phyloP scores from a whole-genome alignment of 2,888 invertebrate species.

The Bellardia pandia region DNA sequence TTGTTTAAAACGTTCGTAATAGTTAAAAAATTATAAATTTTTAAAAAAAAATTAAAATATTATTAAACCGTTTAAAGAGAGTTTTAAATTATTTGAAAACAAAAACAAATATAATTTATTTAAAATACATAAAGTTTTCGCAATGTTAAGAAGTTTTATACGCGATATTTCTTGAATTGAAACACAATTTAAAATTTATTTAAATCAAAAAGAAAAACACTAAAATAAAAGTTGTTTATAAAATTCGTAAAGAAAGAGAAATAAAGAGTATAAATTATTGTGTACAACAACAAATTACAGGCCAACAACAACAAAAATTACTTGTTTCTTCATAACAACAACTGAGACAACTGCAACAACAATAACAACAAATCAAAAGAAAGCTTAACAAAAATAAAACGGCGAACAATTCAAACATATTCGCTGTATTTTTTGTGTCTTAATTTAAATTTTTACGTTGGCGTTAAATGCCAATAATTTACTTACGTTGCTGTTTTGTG shows the following conservation, averaged over 20 bases:
- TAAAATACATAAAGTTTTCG: no score
- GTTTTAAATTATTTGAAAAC: not conserved
- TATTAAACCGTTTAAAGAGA: not conserved
- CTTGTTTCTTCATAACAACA: conserved; percentile 55
- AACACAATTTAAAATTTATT: no score
- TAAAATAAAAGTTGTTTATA: not conserved
- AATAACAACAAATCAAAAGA: conserved; percentile 50
- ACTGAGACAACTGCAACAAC: conserved; percentile 41
- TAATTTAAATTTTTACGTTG: conserved; percentile 57
- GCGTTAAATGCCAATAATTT: conserved; percentile 63
- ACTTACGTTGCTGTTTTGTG: not conserved
- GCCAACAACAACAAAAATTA: conserved; percentile 19
- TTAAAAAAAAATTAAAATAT: not conserved
- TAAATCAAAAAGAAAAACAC: not conserved
- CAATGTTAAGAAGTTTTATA: no score
- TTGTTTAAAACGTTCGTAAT: not conserved
- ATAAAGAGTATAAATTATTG: conserved; percentile 29
- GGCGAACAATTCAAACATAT: conserved; percentile 38
- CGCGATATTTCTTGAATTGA: no score
- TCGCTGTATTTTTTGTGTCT: conserved; percentile 16
- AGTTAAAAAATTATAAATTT: not conserved
- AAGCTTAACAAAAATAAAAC: conserved; percentile 47
- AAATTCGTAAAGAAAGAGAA: conserved; percentile 27
- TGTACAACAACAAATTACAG: conserved; percentile 14
- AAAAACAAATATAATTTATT: not conserved